A percentile compares a stretch with the other conserved stretches of the same genome.
phyloP scores from a whole-genome alignment of 2,888 invertebrate genomes.

The Eremobia ochroleuca region DNA sequence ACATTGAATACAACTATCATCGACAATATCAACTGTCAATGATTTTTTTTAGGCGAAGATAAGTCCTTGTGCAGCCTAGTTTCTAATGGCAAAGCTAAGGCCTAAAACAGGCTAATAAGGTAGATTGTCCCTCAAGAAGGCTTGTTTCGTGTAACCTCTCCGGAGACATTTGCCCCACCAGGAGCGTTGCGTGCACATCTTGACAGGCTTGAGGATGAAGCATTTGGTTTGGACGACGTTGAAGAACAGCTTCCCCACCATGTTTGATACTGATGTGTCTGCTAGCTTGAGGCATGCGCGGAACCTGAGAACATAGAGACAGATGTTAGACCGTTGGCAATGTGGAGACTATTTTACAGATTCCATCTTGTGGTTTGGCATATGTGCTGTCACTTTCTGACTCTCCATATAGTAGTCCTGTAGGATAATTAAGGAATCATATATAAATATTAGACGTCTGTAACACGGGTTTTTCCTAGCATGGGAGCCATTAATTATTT shows the following conservation, averaged over 20 bases:
- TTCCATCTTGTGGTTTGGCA: background rate
- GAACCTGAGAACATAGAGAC: conserved; percentile 92
- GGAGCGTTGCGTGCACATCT: conserved; percentile 94
- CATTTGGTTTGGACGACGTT: conserved; percentile 98
- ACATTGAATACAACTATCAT: conserved; percentile 37
- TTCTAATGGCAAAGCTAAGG: conserved; percentile 30
- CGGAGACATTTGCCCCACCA: conserved; percentile 96
- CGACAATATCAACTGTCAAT: conserved; percentile 31
- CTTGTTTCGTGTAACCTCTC: conserved; percentile 93
- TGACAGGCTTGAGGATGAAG: conserved; percentile 95
- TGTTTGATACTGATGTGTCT: conserved; percentile 95
- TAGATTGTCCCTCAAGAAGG: conserved; percentile 94
- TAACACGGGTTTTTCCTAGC: too few species aligned
- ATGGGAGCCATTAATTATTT: too few species aligned
- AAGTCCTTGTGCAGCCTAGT: conserved; percentile 19
- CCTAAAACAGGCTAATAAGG: conserved; percentile 87
- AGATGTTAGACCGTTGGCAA: background rate
- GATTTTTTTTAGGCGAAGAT: conserved; percentile 25
- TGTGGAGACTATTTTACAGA: background rate
- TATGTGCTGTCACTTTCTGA: background rate
- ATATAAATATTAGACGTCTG: too few species aligned
- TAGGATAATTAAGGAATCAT: background rate
- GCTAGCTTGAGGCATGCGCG: conserved; percentile 97
- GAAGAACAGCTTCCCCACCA: conserved; percentile 98
- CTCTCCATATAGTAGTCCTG: background rate